Evolutionary conservation across 2,113 vertebrate species (phyloP).

Genomic region (Proteles cristata): DNA sequence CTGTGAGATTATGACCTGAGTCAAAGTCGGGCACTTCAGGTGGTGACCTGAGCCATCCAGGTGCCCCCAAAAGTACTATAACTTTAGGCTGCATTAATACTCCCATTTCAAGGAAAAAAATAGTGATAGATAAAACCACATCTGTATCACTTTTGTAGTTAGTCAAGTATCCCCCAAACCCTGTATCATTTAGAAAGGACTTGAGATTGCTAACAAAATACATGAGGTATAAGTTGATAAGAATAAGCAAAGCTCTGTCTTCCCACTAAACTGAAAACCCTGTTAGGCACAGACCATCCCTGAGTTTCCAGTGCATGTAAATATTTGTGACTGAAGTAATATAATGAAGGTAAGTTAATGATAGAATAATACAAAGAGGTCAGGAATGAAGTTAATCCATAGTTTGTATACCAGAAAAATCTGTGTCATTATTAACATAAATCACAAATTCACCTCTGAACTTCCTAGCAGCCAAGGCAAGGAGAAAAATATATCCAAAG

Average conservation of each 20-base stretch:
- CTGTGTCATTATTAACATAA: not conserved
- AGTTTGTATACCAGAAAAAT: not conserved
- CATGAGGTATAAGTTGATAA: not conserved
- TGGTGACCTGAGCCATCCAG: too few species aligned
- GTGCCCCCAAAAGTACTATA: not conserved
- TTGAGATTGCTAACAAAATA: not conserved
- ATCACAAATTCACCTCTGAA: not conserved
- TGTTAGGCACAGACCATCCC: not conserved
- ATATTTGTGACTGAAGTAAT: not conserved
- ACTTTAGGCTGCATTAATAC: not conserved
- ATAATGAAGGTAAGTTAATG: not conserved
- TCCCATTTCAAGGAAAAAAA: not conserved
- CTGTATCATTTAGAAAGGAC: not conserved
- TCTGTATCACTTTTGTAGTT: not conserved
- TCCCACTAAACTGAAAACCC: not conserved
- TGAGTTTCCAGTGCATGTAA: not conserved
- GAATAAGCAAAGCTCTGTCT: not conserved
- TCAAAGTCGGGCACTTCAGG: too few species aligned
- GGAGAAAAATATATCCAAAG: not conserved
- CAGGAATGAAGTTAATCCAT: not conserved
- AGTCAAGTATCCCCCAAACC: not conserved
- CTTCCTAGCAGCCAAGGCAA: not conserved
- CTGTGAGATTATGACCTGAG: too few species aligned
- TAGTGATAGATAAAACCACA: not conserved
- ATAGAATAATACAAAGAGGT: not conserved